phyloP scores from a whole-genome alignment of 2,113 vertebrate species.

The Amphilophus citrinellus region DNA sequence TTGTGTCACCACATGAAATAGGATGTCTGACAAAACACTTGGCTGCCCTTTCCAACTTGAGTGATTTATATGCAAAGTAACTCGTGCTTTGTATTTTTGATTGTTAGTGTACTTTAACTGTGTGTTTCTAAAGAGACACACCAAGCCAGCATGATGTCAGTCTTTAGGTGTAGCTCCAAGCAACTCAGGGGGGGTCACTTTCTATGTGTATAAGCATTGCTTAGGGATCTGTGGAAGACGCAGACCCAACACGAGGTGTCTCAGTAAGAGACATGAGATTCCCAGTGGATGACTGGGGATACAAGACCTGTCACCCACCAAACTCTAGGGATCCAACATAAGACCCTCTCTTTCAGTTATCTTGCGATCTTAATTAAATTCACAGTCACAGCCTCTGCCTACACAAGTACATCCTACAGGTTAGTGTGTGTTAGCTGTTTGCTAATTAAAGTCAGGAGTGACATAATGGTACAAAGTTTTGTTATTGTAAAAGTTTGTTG shows the following conservation, averaged over 20 bases:
- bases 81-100: neutral
- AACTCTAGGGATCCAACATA: slow-evolving; percentile 40
- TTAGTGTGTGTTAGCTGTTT: neutral
- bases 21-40: neutral
- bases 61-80: neutral
- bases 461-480: slow-evolving; percentile 44
- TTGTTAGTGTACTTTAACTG: neutral
- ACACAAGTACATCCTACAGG: slow-evolving; percentile 2
- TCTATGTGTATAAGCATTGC: slow-evolving; percentile 19
- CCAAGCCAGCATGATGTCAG: slow-evolving; percentile 34
- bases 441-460: slow-evolving; percentile 53
- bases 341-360: slow-evolving; percentile 35
- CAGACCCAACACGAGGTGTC: slow-evolving; percentile 31
- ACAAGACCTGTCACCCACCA: slow-evolving; percentile 35
- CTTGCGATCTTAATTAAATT: slow-evolving; percentile 56
- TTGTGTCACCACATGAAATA: neutral
- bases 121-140: slow-evolving; percentile 18
- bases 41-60: neutral
- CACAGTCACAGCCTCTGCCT: slow-evolving; percentile 14
- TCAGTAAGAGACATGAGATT: slow-evolving; percentile 44
- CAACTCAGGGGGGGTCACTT: slow-evolving; percentile 17
- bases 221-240: slow-evolving; percentile 43
- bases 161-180: slow-evolving; percentile 27
- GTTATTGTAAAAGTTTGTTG: slow-evolving; percentile 42
- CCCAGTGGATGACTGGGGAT: slow-evolving; percentile 32